These are phyloP conservation scores for Gymnarchus niloticus DNA, from an alignment of 2,113 vertebrate species.

Conservation along the genomic window DNA sequence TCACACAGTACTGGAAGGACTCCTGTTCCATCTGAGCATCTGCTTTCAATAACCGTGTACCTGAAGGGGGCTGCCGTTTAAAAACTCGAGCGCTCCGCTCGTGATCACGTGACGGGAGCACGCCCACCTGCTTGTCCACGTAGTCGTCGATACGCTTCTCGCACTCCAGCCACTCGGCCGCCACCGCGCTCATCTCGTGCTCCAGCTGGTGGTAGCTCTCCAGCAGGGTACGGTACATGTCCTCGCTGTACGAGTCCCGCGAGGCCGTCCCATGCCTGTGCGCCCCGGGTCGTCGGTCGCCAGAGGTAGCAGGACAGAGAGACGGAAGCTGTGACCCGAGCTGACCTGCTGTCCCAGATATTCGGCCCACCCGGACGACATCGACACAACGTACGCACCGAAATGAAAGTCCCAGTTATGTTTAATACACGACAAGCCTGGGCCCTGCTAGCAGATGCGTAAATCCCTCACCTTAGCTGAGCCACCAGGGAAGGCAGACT, in stretches of 20 bases:
- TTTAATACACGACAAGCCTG: no score
- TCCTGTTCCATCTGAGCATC: neutral
- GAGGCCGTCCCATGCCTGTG: constrained; percentile 79
- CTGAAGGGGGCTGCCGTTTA: neutral
- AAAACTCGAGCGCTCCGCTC: neutral
- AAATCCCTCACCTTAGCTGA: constrained; percentile 77
- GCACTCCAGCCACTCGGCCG: constrained; percentile 88
- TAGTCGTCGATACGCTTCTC: constrained; percentile 96
- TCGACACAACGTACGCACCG: no score
- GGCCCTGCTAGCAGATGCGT: neutral
- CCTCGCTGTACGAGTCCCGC: constrained; percentile 83
- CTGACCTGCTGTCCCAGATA: no score
- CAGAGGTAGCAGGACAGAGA: no score
- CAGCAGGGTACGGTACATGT: constrained; percentile 80
- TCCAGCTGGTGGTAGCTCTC: constrained; percentile 84
- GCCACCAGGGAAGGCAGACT: constrained; percentile 83
- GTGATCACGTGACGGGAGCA: neutral
- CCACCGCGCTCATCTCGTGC: constrained; percentile 81
- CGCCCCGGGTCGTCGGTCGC: no score
- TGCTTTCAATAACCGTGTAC: neutral
- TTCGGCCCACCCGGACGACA: no score
- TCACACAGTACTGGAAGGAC: neutral
- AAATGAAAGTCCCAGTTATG: no score
- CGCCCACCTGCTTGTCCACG: constrained; percentile 88
- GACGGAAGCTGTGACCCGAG: no score